Base-by-base conservation (phyloP, 64 coral and sea anemone genomes). In the Pocillopora verrucosa region DNA sequence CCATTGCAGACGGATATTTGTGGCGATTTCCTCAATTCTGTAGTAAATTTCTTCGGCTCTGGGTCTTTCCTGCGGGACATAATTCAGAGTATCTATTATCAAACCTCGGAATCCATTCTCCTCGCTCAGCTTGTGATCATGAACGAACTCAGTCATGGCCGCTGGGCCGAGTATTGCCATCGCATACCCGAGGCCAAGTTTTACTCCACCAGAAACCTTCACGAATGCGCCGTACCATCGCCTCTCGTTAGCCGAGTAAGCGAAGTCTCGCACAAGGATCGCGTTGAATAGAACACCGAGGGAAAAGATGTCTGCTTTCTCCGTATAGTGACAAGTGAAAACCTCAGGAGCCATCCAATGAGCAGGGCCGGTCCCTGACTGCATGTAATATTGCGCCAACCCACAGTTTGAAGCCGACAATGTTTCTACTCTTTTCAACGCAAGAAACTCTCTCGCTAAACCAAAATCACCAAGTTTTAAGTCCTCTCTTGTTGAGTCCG, bases 321-420 rank as follows among this genome's bases (percentile, higher is more conserved):
- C 87, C 9, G 73, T 93, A 51, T 93, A 93, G 75, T 83, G 92
- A 57, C 73, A 64, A 14, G 30, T 14, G 37, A 93, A 93, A 22
- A 93, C 87, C 24, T 93, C 92, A 5, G 92, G 92, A 0, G 92
- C 92, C 92, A 93, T 93, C 92, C 92, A 93, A 19, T 93, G 79
- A 10, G 72, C 82, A 10, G 92, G 87, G 7, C 86, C 92, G 1
- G 82, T 38, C 14, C 92, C 92, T 5, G 92, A 89, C 0, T n/a
- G 87, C 92, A 93, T 93, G 13, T 93, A 93, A 70, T 93, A 93
- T 13, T 80, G 36, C 1, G 87, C 86, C 68, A 93, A 45, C 24
- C 78, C 56, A 4, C n/a, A 4, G 22, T 36, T 65, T 12, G 82
- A 56, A 26, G 19, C 41, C 41, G 41, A 45, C 2, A 51, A 20